phyloP scores from a whole-genome alignment of 2,888 invertebrate species.

The Schizotus pectinicornis region DNA sequence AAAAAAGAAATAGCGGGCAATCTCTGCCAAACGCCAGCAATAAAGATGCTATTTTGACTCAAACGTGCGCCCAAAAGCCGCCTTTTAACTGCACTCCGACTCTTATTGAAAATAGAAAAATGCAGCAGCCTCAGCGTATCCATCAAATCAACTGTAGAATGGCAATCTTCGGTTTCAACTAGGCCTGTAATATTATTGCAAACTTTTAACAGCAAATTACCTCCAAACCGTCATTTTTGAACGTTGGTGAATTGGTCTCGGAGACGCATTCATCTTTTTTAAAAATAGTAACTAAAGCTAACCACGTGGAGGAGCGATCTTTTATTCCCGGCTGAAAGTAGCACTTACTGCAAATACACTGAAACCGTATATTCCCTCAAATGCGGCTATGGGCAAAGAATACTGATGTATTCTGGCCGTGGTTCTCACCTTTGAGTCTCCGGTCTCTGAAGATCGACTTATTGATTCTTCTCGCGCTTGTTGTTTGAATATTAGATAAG shows the following conservation, averaged over 20 bases:
- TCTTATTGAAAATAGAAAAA: neutral
- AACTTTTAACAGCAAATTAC: too few species aligned
- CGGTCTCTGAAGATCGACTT: constrained; percentile 41
- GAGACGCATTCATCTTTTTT: neutral
- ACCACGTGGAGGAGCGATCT: constrained; percentile 32
- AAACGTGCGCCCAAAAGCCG: constrained; percentile 17
- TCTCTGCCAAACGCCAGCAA: constrained; percentile 30
- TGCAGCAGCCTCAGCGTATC: too few species aligned
- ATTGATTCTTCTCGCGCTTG: constrained; percentile 51
- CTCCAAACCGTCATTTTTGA: too few species aligned
- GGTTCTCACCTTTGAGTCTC: constrained; percentile 34
- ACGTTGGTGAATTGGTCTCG: too few species aligned
- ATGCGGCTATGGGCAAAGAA: constrained; percentile 38
- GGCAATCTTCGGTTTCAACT: too few species aligned
- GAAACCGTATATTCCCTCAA: constrained; percentile 38
- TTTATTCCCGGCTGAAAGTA: constrained; percentile 31
- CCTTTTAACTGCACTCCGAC: constrained; percentile 6
- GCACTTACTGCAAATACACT: constrained; percentile 35
- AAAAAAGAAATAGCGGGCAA: constrained; percentile 34
- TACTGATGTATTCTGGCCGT: constrained; percentile 38
- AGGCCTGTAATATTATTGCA: too few species aligned
- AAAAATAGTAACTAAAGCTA: constrained; percentile 28
- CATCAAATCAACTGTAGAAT: too few species aligned
- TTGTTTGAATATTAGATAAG: constrained; percentile 55
- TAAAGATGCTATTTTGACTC: constrained; percentile 28